A percentile compares a stretch with the other conserved stretches of the same genome.
Evolutionary conservation across 1,140 invertebrate species (phyloP).

Genomic region (Hormaphis cornu): DNA sequence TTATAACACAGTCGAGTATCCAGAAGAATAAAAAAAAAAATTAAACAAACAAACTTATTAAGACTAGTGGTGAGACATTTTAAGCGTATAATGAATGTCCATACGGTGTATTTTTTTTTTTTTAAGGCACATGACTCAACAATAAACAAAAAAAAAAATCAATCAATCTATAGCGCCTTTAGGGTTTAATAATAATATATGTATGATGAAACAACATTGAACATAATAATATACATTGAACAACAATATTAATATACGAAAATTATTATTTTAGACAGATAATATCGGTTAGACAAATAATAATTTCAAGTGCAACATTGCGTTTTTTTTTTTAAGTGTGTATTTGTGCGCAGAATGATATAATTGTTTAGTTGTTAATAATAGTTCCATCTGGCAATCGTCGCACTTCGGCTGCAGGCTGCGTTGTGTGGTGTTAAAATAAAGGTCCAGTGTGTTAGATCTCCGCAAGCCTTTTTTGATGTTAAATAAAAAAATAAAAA

Average conservation of each 20-base stretch:
- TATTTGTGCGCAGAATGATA: conserved; percentile 28
- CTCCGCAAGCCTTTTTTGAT: conserved; percentile 30
- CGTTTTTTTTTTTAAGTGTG: conserved; percentile 17
- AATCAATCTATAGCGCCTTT: conserved; percentile 22
- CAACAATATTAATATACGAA: conserved; percentile 30
- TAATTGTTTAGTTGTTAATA: conserved; percentile 31
- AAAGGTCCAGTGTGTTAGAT: conserved; percentile 32
- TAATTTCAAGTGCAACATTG: conserved; percentile 29
- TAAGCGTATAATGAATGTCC: conserved; percentile 7
- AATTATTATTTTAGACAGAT: conserved; percentile 29
- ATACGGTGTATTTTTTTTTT: neutral
- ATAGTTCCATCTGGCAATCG: conserved; percentile 29
- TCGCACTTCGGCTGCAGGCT: conserved; percentile 30
- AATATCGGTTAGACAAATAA: conserved; percentile 23
- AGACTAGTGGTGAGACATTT: conserved; percentile 18
- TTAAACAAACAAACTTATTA: conserved; percentile 26
- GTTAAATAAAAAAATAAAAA: conserved; percentile 27
- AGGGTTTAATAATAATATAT: conserved; percentile 21
- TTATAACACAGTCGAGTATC: neutral
- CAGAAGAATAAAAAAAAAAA: conserved; percentile 26
- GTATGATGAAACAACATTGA: conserved; percentile 20
- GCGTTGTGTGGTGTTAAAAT: conserved; percentile 31
- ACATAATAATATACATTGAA: conserved; percentile 30
- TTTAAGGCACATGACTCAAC: conserved; percentile 25
- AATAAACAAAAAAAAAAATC: no score